Evolutionary conservation across 2,797 vertebrate species (phyloP).

Genomic region (Apogon hyalosoma): DNA sequence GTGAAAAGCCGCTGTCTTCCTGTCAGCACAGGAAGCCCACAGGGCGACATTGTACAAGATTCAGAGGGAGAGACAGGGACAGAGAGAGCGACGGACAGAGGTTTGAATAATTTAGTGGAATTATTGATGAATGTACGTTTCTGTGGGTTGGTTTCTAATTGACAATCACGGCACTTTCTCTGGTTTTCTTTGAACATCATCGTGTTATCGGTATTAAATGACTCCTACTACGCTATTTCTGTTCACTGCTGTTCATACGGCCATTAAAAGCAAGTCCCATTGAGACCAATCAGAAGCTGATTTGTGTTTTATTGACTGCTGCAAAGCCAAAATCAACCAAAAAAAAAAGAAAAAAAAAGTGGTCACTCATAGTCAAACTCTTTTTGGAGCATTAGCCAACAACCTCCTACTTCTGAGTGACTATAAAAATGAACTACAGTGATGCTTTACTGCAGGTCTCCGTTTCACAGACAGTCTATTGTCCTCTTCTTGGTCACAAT

Average conservation of each 20-base stretch:
- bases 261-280: slow-evolving; percentile 2
- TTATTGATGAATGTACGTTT: slow-evolving; percentile 56
- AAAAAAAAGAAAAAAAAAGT: slow-evolving; percentile 16
- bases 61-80: slow-evolving; percentile 47
- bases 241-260: no score
- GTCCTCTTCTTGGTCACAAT: slow-evolving; percentile 43
- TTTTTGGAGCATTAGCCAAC: background rate
- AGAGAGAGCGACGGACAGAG: slow-evolving; percentile 54
- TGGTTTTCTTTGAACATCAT: slow-evolving; percentile 4
- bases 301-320: slow-evolving; percentile 26
- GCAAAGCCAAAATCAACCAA: slow-evolving; percentile 25
- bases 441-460: slow-evolving; percentile 15
- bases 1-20: slow-evolving; percentile 82
- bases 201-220: background rate
- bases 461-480: slow-evolving; percentile 52
- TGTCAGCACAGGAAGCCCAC: slow-evolving; percentile 77
- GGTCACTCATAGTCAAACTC: slow-evolving; percentile 2
- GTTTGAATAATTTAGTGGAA: slow-evolving; percentile 69
- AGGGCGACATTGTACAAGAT: slow-evolving; percentile 74
- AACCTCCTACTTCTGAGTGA: background rate
- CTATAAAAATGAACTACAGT: slow-evolving; percentile 27
- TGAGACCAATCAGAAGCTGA: slow-evolving; percentile 25
- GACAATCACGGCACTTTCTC: slow-evolving; percentile 28
- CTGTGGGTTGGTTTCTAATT: slow-evolving; percentile 37
- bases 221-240: background rate